Evolutionary conservation across 2,113 vertebrate genomes (phyloP).

Genomic region (Tapirus terrestris): DNA sequence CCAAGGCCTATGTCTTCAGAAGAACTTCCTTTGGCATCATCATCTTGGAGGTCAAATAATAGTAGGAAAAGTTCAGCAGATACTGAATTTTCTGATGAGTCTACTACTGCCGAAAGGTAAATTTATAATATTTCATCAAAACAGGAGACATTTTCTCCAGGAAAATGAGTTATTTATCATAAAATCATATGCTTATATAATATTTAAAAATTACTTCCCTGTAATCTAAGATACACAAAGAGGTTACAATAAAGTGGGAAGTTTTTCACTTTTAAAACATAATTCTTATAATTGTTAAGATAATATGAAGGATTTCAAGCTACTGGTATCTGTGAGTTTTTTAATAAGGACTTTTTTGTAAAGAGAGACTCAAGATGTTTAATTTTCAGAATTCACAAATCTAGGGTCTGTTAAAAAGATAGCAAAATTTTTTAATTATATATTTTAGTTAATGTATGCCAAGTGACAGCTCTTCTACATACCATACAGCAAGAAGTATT

Average conservation of each 20-base stretch:
- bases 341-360: not conserved
- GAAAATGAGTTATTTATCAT: constrained; percentile 3
- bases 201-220: constrained; percentile 38
- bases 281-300: constrained; percentile 23
- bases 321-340: not conserved
- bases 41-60: constrained; percentile 85
- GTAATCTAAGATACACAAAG: not conserved
- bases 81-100: constrained; percentile 83
- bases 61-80: constrained; percentile 84
- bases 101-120: constrained; percentile 87
- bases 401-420: constrained; percentile 23
- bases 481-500: not conserved
- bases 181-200: not conserved
- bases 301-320: constrained; percentile 13
- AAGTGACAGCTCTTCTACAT: constrained; percentile 4
- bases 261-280: constrained; percentile 1
- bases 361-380: constrained; percentile 24
- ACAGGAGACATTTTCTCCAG: not conserved
- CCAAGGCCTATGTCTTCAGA: constrained; percentile 91
- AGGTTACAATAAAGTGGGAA: not conserved
- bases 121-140: constrained; percentile 50
- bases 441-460: constrained; percentile 14
- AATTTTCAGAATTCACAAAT: constrained; percentile 33
- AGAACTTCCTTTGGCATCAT: constrained; percentile 83
- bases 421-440: not conserved